These are phyloP conservation scores for Strigops habroptila DNA, from an alignment of 2,113 vertebrate species.

Conservation along the genomic window DNA sequence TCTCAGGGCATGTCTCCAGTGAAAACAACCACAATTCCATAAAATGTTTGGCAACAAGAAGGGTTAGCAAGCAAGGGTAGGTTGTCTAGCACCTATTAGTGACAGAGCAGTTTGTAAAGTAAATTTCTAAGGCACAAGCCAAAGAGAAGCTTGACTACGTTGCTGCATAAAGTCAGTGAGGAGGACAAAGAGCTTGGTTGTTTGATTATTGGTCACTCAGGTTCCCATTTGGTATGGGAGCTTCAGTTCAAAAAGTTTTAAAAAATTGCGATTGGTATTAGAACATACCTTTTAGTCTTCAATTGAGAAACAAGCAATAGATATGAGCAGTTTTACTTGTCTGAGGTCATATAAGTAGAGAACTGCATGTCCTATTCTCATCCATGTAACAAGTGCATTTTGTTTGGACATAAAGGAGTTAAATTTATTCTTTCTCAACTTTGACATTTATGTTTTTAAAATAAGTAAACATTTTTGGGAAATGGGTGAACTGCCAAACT, in stretches of 20 bases:
- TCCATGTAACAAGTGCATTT: not conserved
- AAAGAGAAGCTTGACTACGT: not conserved
- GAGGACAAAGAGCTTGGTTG: not conserved
- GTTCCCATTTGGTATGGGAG: not conserved
- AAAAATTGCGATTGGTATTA: not conserved
- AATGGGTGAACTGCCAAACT: not conserved
- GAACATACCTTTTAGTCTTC: not conserved
- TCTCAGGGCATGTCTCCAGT: not conserved
- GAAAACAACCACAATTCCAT: not conserved
- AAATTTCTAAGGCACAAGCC: not conserved
- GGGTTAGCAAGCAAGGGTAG: not conserved
- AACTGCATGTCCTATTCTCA: not conserved
- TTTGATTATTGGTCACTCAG: not conserved
- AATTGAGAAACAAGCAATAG: not conserved
- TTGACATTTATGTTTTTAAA: not conserved
- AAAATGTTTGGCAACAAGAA: not conserved
- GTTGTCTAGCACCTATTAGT: not conserved
- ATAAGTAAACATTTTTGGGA: not conserved
- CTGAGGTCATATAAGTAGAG: not conserved
- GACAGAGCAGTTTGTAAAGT: not conserved
- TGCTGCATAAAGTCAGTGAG: not conserved
- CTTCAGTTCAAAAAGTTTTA: fast-evolving
- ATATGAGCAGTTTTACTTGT: not conserved
- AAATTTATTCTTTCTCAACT: not conserved
- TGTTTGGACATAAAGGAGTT: not conserved